Conservation (phyloP, 2,888 invertebrate genomes). For the Seira sanloemensis region DNA sequence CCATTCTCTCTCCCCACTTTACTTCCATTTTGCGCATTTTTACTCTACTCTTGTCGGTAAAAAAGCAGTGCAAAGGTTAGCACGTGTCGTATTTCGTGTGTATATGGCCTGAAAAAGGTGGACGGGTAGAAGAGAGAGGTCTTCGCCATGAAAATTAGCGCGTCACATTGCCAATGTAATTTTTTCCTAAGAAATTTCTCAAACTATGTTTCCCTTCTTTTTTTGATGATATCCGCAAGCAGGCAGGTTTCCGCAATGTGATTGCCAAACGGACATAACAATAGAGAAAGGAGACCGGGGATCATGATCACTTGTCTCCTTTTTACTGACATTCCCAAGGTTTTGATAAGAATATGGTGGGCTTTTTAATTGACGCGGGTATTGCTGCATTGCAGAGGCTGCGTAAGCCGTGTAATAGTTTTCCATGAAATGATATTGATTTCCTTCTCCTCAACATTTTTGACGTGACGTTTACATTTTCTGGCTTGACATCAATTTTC, state of each 20-base stretch:
- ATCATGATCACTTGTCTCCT: conserved; percentile 24
- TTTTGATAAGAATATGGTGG: conserved; percentile 10
- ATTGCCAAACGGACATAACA: neutral
- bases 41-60: neutral
- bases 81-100: conserved; percentile 58
- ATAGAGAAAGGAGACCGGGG: neutral
- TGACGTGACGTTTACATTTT: no score
- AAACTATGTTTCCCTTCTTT: no score
- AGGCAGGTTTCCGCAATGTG: conserved; percentile 40
- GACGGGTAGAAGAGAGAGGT: no score
- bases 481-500: no score
- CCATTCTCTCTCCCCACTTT: conserved; percentile 25
- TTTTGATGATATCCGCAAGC: conserved; percentile 38
- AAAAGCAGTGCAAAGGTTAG: conserved; percentile 49
- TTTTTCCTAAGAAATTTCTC: no score
- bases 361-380: conserved; percentile 2
- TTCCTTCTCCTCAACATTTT: no score
- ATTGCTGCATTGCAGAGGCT: conserved; percentile 22
- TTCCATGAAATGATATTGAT: no score
- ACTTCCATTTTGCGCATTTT: conserved; percentile 39
- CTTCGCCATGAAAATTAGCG: no score
- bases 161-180: no score
- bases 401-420: no score
- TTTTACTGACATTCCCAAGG: conserved; percentile 43
- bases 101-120: no score